Evolutionary conservation across 2,113 vertebrate species (phyloP).

Genomic region (Pseudonaja textilis): DNA sequence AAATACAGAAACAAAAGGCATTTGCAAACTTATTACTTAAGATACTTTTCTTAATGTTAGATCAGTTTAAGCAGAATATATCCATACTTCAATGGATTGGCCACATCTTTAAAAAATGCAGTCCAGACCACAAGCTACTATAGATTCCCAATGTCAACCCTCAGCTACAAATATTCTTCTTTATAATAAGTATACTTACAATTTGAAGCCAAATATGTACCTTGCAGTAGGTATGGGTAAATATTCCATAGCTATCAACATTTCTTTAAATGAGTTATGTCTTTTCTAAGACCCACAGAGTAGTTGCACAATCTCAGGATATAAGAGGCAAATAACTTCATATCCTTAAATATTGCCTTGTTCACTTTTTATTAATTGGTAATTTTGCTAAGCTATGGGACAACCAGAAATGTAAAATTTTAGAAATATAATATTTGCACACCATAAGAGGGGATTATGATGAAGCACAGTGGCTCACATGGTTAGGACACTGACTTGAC

Average conservation of each 20-base stretch:
- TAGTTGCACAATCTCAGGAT: not conserved
- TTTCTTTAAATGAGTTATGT: not conserved
- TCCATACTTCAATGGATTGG: not conserved
- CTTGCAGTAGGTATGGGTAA: not conserved
- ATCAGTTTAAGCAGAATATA: not conserved
- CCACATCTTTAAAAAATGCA: not conserved
- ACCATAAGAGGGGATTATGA: not conserved
- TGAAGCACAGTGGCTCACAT: no score
- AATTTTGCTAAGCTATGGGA: not conserved
- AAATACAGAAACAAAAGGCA: not conserved
- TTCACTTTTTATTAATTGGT: not conserved
- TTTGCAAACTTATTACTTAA: not conserved
- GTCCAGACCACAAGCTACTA: not conserved
- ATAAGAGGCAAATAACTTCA: not conserved
- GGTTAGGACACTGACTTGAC: no score
- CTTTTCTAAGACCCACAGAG: not conserved
- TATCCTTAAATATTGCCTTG: not conserved
- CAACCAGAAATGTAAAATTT: not conserved
- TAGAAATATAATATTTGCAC: not conserved
- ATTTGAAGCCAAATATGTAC: not conserved
- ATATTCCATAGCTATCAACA: not conserved
- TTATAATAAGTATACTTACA: not conserved
- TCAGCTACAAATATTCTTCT: no score
- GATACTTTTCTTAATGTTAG: not conserved
- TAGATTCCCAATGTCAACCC: no score